Conservation (phyloP, 2,888 invertebrate species). For the Cerastoderma edule region DNA sequence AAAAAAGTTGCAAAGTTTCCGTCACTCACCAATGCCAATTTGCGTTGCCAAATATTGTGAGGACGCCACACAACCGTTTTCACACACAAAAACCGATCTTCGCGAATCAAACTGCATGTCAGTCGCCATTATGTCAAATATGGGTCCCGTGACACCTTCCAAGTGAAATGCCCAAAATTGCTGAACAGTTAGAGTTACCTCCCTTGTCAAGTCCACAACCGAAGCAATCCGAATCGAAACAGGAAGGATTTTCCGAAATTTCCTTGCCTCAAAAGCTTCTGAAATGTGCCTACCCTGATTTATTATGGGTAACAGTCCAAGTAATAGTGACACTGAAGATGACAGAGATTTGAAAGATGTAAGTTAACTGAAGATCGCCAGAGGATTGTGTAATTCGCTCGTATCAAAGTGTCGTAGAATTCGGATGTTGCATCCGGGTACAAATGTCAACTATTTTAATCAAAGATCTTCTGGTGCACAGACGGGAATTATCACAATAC, state of each 20-base stretch:
- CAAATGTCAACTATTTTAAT: too few relatives aligned
- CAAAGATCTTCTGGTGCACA: too few relatives aligned
- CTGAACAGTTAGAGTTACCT: neutral
- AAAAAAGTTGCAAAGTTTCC: neutral
- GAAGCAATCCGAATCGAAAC: neutral
- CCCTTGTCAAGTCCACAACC: neutral
- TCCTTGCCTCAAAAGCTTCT: too few relatives aligned
- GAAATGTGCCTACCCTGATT: too few relatives aligned
- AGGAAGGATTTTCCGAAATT: neutral
- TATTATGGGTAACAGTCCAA: constrained; percentile 72
- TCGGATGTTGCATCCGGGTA: too few relatives aligned
- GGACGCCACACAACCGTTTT: constrained; percentile 72
- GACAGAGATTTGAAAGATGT: constrained; percentile 72
- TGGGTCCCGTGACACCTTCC: too few relatives aligned
- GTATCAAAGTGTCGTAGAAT: too few relatives aligned
- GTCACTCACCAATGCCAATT: constrained; percentile 72
- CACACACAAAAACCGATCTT: constrained; percentile 72
- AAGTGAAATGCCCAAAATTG: too few relatives aligned
- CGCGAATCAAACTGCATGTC: constrained; percentile 63
- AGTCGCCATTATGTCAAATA: neutral
- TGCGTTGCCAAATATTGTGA: constrained; percentile 75
- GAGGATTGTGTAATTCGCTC: too few relatives aligned
- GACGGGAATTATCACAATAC: too few relatives aligned
- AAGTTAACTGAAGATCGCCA: too few relatives aligned
- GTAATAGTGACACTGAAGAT: constrained; percentile 77